A percentile compares a stretch with the other conserved stretches of the same genome.
These are phyloP conservation scores for Dusona sp. DNA, from an alignment of 2,888 invertebrate genomes.

Conservation along the genomic window DNA sequence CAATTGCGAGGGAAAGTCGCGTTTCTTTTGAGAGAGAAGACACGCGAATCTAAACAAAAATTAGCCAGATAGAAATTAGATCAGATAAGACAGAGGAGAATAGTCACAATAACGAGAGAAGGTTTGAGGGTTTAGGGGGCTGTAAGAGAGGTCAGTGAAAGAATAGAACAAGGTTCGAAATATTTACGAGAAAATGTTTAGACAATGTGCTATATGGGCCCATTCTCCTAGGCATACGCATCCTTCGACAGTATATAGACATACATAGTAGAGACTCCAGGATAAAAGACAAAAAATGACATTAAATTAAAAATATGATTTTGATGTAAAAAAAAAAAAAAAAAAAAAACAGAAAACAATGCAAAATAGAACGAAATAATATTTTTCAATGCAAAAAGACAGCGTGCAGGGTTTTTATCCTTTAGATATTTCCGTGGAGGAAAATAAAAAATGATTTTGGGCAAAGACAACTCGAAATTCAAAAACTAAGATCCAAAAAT, in stretches of 20 bases:
- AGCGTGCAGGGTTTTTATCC: neutral
- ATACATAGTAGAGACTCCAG: conserved; percentile 21
- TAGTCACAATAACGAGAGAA: conserved; percentile 19
- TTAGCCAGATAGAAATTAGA: conserved; percentile 26
- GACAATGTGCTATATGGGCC: conserved; percentile 51
- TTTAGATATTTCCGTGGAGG: neutral
- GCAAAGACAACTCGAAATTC: neutral
- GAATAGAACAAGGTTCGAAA: conserved; percentile 1
- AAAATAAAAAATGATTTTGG: neutral
- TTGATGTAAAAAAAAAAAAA: conserved; percentile 22
- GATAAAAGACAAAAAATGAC: conserved; percentile 28
- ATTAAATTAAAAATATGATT: conserved; percentile 24
- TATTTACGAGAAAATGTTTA: conserved; percentile 5
- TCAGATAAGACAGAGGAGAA: conserved; percentile 41
- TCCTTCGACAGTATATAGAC: conserved; percentile 49
- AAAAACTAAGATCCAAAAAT: conserved; percentile 4
- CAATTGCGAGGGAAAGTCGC: conserved; percentile 21
- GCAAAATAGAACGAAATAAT: neutral
- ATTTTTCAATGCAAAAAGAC: neutral
- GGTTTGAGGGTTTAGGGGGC: neutral
- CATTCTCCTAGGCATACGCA: conserved; percentile 66
- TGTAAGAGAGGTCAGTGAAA: conserved; percentile 7
- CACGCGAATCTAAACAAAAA: conserved; percentile 11
- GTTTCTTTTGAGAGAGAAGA: neutral
- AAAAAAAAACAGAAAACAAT: neutral